Evolutionary conservation across 2,888 invertebrate species (phyloP), one percentile per base, ranked within the genome.

Genomic region (Coleophora flavipennella): DNA sequence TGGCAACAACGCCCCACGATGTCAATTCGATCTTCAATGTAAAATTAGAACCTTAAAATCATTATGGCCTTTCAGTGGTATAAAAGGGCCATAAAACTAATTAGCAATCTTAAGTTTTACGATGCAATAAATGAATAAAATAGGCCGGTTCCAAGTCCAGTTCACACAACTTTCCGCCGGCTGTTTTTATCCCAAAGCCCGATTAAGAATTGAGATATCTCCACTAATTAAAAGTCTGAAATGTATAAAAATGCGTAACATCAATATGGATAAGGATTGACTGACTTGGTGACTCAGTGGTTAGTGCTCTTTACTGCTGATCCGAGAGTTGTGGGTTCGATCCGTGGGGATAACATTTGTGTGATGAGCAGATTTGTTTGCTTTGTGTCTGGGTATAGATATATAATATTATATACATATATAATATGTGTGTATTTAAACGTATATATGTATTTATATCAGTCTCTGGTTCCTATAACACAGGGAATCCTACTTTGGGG

Each of bases 41-140:
- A 31, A 37, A 31, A 13, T 41, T 35, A 38, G 32, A 35, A 12
- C 41, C 51, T 43, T 41, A 57, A 57, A 55, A 48, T 50, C 48
- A 52, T 51, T 51, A 49, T 48, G 55, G 51, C 55, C 57, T 57
- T 67, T 66, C 62, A 64, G 60, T 48, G 53, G 59, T 67, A 70
- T 72, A 67, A 69, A 71, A 74, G 56, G 49, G 46, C 61, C 65
- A 71, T 78, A 76, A 75, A 80, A 65, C 71, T 78, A 77, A 81
- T 80, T 78, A 81, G 75, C 68, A 68, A 80, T 73, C 66, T 64
- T 71, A 71, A 60, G 58, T 66, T 80, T 77, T 81, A 81, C 61
- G 64, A 62, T 44, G 58, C 55, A 45, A 60, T 79, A 81, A 79
- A 79, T 73, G 69, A 73, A 80, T 76, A 76, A 79, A 78, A 66